Evolutionary conservation across 1,140 invertebrate species (phyloP).

Genomic region (Calosoma granatense): DNA sequence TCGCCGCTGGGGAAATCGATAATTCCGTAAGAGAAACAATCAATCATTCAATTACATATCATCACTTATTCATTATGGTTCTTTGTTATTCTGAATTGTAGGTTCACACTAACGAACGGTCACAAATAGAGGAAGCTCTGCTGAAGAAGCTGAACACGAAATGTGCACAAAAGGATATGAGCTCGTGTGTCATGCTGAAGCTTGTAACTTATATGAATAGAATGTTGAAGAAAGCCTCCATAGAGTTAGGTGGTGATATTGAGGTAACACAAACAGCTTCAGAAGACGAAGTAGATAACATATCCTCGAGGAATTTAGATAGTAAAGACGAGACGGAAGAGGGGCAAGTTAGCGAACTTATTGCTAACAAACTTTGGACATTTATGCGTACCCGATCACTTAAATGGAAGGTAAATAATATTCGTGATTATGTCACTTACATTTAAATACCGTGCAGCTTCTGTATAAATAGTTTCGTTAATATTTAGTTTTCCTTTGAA

Average conservation of each 20-base stretch:
- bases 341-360: constrained; percentile 54
- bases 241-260: constrained; percentile 62
- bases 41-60: not conserved
- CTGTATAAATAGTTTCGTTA: no score
- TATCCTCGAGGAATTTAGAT: constrained; percentile 26
- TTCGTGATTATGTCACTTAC: no score
- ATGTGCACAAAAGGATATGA: constrained; percentile 62
- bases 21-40: constrained; percentile 27
- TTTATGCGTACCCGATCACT: constrained; percentile 61
- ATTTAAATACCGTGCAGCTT: no score
- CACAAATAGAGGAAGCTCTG: constrained; percentile 52
- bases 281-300: constrained; percentile 19
- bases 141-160: constrained; percentile 62
- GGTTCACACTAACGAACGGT: constrained; percentile 28
- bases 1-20: constrained; percentile 23
- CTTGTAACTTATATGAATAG: constrained; percentile 70
- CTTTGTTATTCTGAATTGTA: constrained; percentile 12
- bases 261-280: constrained; percentile 53
- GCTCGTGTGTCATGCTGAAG: constrained; percentile 69
- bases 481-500: no score
- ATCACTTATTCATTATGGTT: not conserved
- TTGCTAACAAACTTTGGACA: constrained; percentile 59
- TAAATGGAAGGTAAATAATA: constrained; percentile 46
- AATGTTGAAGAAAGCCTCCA: constrained; percentile 63
- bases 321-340: constrained; percentile 45